phyloP scores from a whole-genome alignment of 2,113 vertebrate species.

The Aldabrachelys gigantea region DNA sequence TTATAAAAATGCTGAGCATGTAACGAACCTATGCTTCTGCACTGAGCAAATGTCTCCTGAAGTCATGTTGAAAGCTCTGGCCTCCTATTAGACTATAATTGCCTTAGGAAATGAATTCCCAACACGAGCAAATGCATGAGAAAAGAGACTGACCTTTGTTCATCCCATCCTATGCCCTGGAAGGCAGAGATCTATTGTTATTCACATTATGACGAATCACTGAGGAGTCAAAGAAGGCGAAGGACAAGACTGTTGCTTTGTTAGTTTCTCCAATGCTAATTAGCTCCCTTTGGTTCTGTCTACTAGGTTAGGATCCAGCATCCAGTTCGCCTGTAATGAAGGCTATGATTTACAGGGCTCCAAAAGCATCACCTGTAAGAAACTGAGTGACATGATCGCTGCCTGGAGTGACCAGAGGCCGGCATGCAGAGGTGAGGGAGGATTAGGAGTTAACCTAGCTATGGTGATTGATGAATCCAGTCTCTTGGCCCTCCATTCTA shows the following conservation, averaged over 20 bases:
- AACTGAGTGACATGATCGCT: slow-evolving; percentile 95
- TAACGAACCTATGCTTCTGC: neutral
- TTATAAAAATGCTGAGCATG: fast-evolving
- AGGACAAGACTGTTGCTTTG: neutral
- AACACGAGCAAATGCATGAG: fast-evolving
- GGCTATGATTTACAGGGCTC: slow-evolving; percentile 98
- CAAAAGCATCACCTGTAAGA: slow-evolving; percentile 96
- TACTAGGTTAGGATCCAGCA: slow-evolving; percentile 92
- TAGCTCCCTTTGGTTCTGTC: neutral
- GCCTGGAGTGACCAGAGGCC: slow-evolving; percentile 98
- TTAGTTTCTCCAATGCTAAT: neutral
- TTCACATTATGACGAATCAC: neutral
- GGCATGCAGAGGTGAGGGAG: slow-evolving; percentile 91
- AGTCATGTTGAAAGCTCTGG: neutral
- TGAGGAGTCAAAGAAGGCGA: neutral
- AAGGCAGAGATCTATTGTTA: fast-evolving
- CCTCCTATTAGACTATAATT: neutral
- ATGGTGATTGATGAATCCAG: neutral
- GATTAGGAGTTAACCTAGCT: fast-evolving
- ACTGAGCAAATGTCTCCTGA: neutral
- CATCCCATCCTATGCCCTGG: neutral
- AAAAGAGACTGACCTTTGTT: neutral
- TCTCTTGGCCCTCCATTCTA: fast-evolving
- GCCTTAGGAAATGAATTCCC: neutral
- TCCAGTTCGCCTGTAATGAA: slow-evolving; percentile 97